Evolutionary conservation across 2,888 invertebrate species (phyloP), one percentile per base, ranked within the genome.

Genomic region (Anthophora plumipes): DNA sequence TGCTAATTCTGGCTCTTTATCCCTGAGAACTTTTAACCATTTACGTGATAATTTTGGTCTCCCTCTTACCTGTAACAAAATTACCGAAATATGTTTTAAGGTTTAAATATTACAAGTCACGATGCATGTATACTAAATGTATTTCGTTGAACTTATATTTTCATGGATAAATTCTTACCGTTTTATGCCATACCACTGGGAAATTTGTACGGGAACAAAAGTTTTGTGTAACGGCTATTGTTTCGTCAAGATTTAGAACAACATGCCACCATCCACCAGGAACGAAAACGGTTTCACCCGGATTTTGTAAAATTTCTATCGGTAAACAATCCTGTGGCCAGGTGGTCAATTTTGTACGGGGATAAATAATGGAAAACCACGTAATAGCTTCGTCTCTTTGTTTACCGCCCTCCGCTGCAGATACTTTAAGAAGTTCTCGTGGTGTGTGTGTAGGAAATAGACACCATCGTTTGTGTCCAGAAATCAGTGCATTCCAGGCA

Each of bases 241-340:
- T 99, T 83, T 97, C 96, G 91, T 99, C 99, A 81, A 99, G 94
- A 94, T 99, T 99, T 43, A 99, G 95, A 17, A 99, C 99, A 25
- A 99, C 99, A 93, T 99, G 99, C 99, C 99, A 99, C 99, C 99
- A 99, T 12, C 99, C 99, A 22, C 98, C 98, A 12, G 99, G 99
- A 72, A 99, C 98, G 94, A 99, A 99, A 43, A 99, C 98, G 5
- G 99, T 99, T 93, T 99, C 99, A 25, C 99, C 99, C 17, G 99
- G 98, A 89, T 96, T 96, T 93, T 99, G 99, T 7, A 99, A 94
- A 88, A 99, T 97, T 94, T 99, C 99, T 83, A 99, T 95, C 96
- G 99, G 99, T 93, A 96, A 96, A 93, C 96, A 99, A 93, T 98
- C 97, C 89, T 95, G 94, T 25, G 99, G 99, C 99, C 99, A 99